Conservation (phyloP, 2,888 invertebrate genomes). For the Zelleria hepariella region DNA sequence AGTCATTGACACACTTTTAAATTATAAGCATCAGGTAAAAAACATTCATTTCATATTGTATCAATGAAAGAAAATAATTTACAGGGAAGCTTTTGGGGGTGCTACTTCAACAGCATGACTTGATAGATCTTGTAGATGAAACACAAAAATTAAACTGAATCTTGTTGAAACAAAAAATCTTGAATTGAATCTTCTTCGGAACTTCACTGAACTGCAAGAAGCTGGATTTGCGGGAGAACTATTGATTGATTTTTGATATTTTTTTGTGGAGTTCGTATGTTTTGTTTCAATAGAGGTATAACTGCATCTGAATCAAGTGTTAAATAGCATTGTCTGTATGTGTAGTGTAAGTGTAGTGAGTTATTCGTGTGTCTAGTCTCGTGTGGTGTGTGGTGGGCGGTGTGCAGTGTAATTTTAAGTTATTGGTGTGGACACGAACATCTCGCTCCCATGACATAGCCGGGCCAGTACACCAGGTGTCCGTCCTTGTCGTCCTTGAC, state of each 20-base stretch:
- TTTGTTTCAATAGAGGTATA: conserved; percentile 12
- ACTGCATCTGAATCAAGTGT: conserved; percentile 4
- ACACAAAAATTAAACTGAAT: neutral
- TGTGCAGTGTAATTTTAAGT: conserved; percentile 30
- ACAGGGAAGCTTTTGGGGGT: neutral
- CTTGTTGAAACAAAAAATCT: neutral
- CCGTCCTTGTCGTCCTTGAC: conserved; percentile 99
- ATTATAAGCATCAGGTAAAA: neutral
- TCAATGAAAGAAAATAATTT: neutral
- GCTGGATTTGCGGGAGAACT: neutral
- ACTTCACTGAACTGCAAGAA: neutral
- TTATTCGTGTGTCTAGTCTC: neutral
- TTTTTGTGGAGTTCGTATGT: neutral
- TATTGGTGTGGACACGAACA: conserved; percentile 91
- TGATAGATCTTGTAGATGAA: neutral
- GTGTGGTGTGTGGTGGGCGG: conserved; percentile 17
- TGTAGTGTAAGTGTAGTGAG: conserved; percentile 9
- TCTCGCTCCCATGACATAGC: conserved; percentile 99
- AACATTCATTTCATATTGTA: neutral
- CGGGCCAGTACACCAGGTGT: conserved; percentile 99
- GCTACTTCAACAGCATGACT: conserved; percentile 1
- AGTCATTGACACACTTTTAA: conserved; percentile 2
- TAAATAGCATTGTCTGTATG: conserved; percentile 11
- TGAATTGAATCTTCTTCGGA: neutral
- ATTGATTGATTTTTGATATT: neutral